Evolutionary conservation across 1,140 invertebrate genomes (phyloP).

Genomic region (Saccostrea cuccullata): DNA sequence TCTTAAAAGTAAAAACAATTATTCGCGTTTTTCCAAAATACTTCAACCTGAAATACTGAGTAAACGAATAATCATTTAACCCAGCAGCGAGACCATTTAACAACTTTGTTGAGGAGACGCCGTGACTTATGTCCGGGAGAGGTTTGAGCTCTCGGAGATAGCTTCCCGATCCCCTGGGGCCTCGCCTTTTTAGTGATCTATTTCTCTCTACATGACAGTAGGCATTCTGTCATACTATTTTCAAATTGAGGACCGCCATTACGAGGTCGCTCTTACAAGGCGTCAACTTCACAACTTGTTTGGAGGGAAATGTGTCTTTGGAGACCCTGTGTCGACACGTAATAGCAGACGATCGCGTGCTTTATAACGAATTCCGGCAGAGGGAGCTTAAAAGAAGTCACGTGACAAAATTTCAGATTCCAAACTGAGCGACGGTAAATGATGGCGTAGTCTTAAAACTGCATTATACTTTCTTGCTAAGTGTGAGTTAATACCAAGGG

Average conservation of each 20-base stretch:
- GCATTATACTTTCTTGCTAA: conserved; percentile 1
- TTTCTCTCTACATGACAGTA: conserved; percentile 17
- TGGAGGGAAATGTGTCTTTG: conserved; percentile 23
- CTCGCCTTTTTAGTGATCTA: conserved; percentile 4
- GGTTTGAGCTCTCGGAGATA: background rate
- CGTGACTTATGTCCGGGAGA: background rate
- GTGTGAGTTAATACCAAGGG: background rate
- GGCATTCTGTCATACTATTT: conserved; percentile 26
- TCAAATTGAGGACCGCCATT: background rate
- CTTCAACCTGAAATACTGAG: too few species aligned
- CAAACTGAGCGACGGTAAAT: background rate
- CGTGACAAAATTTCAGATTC: background rate
- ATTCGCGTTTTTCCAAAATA: too few species aligned
- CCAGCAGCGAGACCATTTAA: background rate
- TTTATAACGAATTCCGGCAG: conserved; percentile 32
- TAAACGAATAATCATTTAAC: background rate
- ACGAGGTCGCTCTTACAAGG: conserved; percentile 11
- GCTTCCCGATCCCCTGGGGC: background rate
- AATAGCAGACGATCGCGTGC: background rate
- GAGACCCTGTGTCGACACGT: conserved; percentile 10
- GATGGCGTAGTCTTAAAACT: background rate
- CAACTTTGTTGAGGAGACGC: background rate
- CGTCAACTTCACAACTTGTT: conserved; percentile 33
- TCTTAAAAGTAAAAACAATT: too few species aligned
- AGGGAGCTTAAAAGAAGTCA: conserved; percentile 8